Conservation (phyloP, 2,888 invertebrate species). For the Cecidostiba fungosa region DNA sequence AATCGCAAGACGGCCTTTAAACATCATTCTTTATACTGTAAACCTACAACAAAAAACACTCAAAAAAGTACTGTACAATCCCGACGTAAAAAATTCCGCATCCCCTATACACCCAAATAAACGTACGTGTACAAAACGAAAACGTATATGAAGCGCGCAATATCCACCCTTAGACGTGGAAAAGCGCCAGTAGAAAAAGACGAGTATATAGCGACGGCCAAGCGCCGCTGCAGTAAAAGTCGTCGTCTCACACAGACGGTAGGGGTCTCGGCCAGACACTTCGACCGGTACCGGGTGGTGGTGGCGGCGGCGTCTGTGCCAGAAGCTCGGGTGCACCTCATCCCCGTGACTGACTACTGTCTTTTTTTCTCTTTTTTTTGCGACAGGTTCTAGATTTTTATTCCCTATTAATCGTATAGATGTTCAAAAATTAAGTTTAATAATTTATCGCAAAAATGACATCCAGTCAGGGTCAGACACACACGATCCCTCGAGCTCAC, state of each 20-base stretch:
- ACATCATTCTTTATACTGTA: too few species aligned
- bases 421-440: neutral
- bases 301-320: neutral
- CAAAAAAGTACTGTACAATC: too few species aligned
- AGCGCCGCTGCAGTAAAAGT: conserved; percentile 23
- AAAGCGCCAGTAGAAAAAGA: neutral
- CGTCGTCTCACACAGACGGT: neutral
- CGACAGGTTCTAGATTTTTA: too few species aligned
- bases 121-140: too few species aligned
- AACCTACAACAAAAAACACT: too few species aligned
- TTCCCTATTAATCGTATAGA: too few species aligned
- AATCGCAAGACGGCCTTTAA: too few species aligned
- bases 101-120: too few species aligned
- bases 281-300: neutral
- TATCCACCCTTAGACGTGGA: neutral
- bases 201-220: neutral
- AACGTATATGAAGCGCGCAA: too few species aligned
- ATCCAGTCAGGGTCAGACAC: neutral
- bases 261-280: neutral
- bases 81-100: too few species aligned
- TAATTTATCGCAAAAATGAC: conserved; percentile 7
- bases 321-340: conserved; percentile 4
- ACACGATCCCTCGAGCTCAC: conserved; percentile 48
- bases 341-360: conserved; percentile 30
- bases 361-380: neutral